A percentile compares a stretch with the other conserved stretches of the same genome.
Evolutionary conservation across 2,888 invertebrate species (phyloP).

Genomic region (Bombylius discolor): DNA sequence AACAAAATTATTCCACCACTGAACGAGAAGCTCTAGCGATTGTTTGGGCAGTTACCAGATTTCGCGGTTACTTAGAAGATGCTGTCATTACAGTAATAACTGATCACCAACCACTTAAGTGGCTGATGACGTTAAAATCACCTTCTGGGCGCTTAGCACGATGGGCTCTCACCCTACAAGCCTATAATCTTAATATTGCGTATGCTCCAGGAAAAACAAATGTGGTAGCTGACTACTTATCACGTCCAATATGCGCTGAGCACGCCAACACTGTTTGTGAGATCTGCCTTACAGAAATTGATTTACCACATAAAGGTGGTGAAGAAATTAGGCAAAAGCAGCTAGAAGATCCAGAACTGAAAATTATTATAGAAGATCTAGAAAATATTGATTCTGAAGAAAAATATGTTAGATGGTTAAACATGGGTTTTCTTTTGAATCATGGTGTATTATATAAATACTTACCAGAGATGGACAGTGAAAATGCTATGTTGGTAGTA

Average conservation of each 20-base stretch:
- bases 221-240: conserved; percentile 15
- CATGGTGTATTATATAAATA: conserved; percentile 10
- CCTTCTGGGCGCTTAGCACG: conserved; percentile 32
- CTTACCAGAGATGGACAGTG: conserved; percentile 3
- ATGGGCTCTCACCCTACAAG: conserved; percentile 34
- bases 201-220: conserved; percentile 30
- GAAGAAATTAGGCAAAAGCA: conserved; percentile 6
- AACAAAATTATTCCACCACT: conserved; percentile 30
- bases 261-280: conserved; percentile 1
- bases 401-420: not conserved
- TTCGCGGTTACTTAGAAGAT: conserved; percentile 31
- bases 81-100: conserved; percentile 26
- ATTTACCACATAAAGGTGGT: conserved; percentile 12
- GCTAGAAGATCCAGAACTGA: not conserved
- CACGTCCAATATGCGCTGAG: conserved; percentile 4
- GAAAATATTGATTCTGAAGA: not conserved
- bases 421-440: not conserved
- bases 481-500: conserved; percentile 8
- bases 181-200: conserved; percentile 26
- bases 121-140: conserved; percentile 31
- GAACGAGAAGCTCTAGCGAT: conserved; percentile 30
- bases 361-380: not conserved
- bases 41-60: conserved; percentile 27
- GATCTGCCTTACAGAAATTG: conserved; percentile 5
- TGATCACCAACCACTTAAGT: conserved; percentile 38